Evolutionary conservation across 1,140 invertebrate species (phyloP).

Genomic region (Mercenaria mercenaria): DNA sequence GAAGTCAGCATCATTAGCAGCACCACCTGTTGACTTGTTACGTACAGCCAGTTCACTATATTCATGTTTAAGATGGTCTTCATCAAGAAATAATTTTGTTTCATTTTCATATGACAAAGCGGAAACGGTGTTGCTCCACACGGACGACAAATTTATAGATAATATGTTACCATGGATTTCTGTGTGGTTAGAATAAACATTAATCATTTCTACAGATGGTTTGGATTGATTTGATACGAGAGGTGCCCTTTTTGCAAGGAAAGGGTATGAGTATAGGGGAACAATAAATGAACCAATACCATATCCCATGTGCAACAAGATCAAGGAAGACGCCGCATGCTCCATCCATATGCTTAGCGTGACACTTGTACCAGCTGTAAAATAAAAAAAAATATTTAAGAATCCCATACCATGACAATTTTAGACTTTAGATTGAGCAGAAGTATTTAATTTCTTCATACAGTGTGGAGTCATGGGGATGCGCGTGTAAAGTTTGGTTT

Average conservation of each 20-base stretch:
- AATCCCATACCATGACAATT: neutral
- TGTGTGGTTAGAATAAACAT: too few relatives aligned
- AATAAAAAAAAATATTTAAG: neutral
- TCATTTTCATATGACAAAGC: neutral
- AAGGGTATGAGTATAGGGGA: conserved; percentile 75
- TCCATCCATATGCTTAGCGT: conserved; percentile 73
- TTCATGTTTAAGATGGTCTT: too few relatives aligned
- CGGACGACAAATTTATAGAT: too few relatives aligned
- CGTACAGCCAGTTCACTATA: neutral
- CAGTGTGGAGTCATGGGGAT: neutral
- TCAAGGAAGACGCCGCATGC: conserved; percentile 70
- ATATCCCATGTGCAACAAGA: conserved; percentile 74
- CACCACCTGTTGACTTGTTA: neutral
- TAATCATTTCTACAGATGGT: too few relatives aligned
- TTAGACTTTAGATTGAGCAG: neutral
- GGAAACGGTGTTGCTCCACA: too few relatives aligned
- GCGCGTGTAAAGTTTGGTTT: neutral
- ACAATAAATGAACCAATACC: conserved; percentile 77
- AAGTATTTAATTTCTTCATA: neutral
- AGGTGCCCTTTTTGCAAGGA: conserved; percentile 59
- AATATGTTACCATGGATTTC: too few relatives aligned
- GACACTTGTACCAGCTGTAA: conserved; percentile 74
- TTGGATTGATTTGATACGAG: too few relatives aligned
- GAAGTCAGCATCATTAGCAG: neutral
- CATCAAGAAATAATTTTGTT: neutral